Base-by-base conservation (phyloP, 2,797 vertebrate species). In the Calcarius lapponicus region DNA sequence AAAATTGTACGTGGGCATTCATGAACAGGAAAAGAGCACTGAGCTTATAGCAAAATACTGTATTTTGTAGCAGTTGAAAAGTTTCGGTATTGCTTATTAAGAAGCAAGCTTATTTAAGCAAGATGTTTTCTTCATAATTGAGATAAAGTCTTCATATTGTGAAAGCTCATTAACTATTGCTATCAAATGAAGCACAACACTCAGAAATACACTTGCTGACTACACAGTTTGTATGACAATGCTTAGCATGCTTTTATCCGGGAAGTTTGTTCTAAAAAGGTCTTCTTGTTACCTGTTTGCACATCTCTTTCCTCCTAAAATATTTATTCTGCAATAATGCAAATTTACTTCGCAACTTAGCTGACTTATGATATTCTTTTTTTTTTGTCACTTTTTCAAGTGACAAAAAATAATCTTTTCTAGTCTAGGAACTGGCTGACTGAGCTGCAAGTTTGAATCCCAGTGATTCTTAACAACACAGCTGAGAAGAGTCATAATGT, bases 291-390 rank as follows among this genome's bases (percentile, higher is more conserved):
- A 34, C 32, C 79, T 88, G 54, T 97, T 83, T 96, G 76, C 42
- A 80, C 66, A 89, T 89, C 84, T 81, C 50, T 83, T 92, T 93
- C n/a, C 72, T 75, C 50, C 58, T 95, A 83, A 97, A 97, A 80
- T 93, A 93, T 71, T 95, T 95, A 60, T 74, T 67, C 70, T 88
- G 67, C 80, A 95, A 95, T 95, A 64, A 91, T 61, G 71, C 36
- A 94, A 78, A 94, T 66, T 90, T 94, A 86, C n/a, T 85, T 95
- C 91, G 80, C 86, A 95, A 74, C 18, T 72, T 87, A 65, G 80
- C 50, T 80, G 84, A 80, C 20, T 66, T 62, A 45, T 3, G 43
- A 80, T 51, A 90, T 88, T 82, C 92, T 97, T 18, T 29, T 51
- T 51, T 51, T 51, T 51, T 51, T 51, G 17, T 51, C 28, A 53